Conservation (phyloP, 2,888 invertebrate species). For the Sepioteuthis lessoniana region DNA sequence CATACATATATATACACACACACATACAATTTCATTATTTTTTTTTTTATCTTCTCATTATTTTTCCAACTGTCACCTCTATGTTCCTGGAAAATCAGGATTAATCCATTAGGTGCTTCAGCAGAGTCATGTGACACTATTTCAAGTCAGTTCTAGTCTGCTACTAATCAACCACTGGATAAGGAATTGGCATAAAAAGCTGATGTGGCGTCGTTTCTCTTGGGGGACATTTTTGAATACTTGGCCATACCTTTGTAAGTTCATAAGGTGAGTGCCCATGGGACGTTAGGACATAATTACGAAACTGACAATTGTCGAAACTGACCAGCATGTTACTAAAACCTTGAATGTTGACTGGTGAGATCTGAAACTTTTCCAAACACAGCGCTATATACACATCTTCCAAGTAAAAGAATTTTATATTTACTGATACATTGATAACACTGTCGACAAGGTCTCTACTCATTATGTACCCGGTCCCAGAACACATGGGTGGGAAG, state of each 20-base stretch:
- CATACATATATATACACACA: background rate
- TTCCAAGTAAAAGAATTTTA: constrained; percentile 67
- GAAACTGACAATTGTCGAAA: constrained; percentile 59
- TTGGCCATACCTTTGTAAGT: constrained; percentile 56
- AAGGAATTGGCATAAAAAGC: constrained; percentile 53
- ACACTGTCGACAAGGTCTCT: constrained; percentile 56
- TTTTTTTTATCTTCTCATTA: background rate
- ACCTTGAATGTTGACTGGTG: constrained; percentile 57
- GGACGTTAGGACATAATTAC: constrained; percentile 60
- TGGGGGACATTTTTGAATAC: constrained; percentile 53
- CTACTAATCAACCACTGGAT: constrained; percentile 48
- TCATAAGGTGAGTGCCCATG: constrained; percentile 55
- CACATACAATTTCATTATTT: no score
- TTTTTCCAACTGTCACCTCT: background rate
- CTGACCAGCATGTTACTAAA: constrained; percentile 58
- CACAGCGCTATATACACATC: constrained; percentile 67
- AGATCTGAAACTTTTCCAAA: constrained; percentile 56
- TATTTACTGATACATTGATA: constrained; percentile 56
- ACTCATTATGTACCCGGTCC: constrained; percentile 65
- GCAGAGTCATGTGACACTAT: background rate
- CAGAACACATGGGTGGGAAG: constrained; percentile 64
- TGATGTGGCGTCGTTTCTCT: constrained; percentile 50
- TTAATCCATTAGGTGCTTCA: background rate
- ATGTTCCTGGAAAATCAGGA: background rate
- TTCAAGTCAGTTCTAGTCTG: background rate